Base-by-base conservation (phyloP, 2,113 vertebrate species). In the Climacteris rufus region DNA sequence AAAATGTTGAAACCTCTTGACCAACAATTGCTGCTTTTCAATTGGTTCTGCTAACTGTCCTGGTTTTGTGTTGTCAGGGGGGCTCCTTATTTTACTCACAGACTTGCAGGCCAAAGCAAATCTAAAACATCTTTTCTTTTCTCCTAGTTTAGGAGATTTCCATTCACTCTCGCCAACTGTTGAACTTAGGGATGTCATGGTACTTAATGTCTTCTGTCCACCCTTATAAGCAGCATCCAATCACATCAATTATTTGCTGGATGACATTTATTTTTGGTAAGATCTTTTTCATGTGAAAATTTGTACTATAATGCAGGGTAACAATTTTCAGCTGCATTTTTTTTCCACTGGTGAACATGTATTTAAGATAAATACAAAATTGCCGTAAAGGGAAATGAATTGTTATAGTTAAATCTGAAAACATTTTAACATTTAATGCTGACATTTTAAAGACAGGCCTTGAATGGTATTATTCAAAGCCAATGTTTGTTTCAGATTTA, bases 291-390 rank as follows among this genome's bases (percentile, higher is more conserved):
- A 81, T 63, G 66, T 47, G 70, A 94, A 95, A 90, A 96, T 89
- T 96, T 79, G 74, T 87, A 23, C 74, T 93, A 63, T 92, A 92
- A 59, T 15, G 9, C 42, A 90, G 50, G 68, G 50, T 89, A 89
- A 86, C 33, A 90, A 77, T 92, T 95, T 94, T 82, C 63, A 93
- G 79, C n/a, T 75, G 70, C 79, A 11, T 63, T 66, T 89, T 78
- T 63, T 81, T 59, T 9, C 70, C 68, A 52, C 50, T 74, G 45
- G 37, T 33, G 42, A 96, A 88, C 54, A 42, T n/a, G 1, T 77
- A 88, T 77, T 94, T 95, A 90, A 7, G 42, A 53, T 92, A 94
- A 96, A 92, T 63, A 66, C 53, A 94, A 95, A 94, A 95, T 83
- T 93, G 24, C 42, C 5, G 4, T 70, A 83, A 74, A 87, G 27